Evolutionary conservation across 2,113 vertebrate species (phyloP).

Genomic region (Sakesphorus luctuosus): DNA sequence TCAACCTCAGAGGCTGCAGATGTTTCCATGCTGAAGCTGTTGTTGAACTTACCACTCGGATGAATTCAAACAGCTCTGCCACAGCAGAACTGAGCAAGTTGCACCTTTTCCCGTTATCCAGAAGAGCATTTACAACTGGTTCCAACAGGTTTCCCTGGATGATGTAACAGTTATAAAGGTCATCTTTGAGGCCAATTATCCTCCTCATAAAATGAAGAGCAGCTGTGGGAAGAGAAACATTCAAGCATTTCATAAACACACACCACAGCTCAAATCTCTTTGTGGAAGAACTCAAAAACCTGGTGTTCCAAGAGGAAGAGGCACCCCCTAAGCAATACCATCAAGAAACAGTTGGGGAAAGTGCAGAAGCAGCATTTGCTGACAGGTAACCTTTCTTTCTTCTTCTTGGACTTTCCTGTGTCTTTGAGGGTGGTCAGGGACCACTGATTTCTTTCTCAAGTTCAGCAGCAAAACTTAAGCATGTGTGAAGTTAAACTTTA

Average conservation of each 20-base stretch:
- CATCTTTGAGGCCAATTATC: slow-evolving; percentile 95
- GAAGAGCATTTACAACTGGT: slow-evolving; percentile 92
- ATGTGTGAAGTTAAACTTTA: fast-evolving
- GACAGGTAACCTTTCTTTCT: not conserved
- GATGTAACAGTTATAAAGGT: slow-evolving; percentile 96
- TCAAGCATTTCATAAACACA: not conserved
- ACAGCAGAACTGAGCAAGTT: slow-evolving; percentile 94
- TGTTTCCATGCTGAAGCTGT: fast-evolving
- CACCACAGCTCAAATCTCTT: not conserved
- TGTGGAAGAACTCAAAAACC: not conserved
- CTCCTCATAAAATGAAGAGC: slow-evolving; percentile 96
- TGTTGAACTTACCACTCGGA: slow-evolving; percentile 85
- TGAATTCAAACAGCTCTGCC: slow-evolving; percentile 97
- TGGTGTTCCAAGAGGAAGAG: not conserved
- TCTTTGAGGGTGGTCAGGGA: not conserved
- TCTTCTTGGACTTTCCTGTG: not conserved
- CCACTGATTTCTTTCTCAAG: not conserved
- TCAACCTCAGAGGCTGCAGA: too few species aligned
- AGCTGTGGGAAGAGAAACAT: slow-evolving; percentile 76
- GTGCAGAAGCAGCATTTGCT: not conserved
- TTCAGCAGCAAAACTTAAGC: not conserved
- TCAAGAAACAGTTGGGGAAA: not conserved
- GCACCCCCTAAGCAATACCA: not conserved
- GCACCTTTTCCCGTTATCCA: slow-evolving; percentile 94
- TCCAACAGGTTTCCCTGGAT: slow-evolving; percentile 95